Percentiles rank a stretch among this genome's conserved stretches.
Conservation (phyloP, 2,113 vertebrate species). For the Jaculus jaculus region DNA sequence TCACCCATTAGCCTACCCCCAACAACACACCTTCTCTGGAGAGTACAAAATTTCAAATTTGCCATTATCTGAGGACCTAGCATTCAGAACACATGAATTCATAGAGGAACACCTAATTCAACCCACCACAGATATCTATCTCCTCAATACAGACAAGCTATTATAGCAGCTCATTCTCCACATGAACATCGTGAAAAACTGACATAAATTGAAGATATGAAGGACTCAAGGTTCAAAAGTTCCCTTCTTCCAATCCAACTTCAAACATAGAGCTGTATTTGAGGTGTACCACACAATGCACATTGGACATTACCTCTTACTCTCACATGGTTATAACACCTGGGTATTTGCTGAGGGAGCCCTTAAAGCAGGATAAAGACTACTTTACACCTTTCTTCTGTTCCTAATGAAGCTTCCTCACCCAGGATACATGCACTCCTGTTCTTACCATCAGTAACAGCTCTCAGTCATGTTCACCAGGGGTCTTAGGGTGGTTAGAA, state of each 20-base stretch:
- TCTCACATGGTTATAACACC: not conserved
- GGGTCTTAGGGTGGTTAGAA: no score
- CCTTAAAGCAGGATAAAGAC: not conserved
- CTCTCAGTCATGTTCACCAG: not conserved
- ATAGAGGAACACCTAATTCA: no score
- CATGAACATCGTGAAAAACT: fast-evolving
- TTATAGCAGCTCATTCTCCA: not conserved
- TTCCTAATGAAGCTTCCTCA: not conserved
- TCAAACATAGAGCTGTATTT: not conserved
- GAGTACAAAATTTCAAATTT: no score
- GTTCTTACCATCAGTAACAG: not conserved
- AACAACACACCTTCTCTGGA: not conserved
- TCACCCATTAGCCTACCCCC: no score
- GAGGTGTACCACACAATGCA: not conserved
- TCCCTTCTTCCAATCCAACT: not conserved
- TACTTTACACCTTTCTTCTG: no score
- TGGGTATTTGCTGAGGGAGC: fast-evolving
- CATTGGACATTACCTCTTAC: fast-evolving
- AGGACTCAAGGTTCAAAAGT: not conserved
- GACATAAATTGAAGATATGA: not conserved
- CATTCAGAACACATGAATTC: no score
- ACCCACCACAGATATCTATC: no score
- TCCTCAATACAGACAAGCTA: not conserved
- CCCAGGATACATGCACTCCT: not conserved
- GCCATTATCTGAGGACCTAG: no score